Evolutionary conservation across 2,113 vertebrate species (phyloP).

Genomic region (Pedetes capensis): DNA sequence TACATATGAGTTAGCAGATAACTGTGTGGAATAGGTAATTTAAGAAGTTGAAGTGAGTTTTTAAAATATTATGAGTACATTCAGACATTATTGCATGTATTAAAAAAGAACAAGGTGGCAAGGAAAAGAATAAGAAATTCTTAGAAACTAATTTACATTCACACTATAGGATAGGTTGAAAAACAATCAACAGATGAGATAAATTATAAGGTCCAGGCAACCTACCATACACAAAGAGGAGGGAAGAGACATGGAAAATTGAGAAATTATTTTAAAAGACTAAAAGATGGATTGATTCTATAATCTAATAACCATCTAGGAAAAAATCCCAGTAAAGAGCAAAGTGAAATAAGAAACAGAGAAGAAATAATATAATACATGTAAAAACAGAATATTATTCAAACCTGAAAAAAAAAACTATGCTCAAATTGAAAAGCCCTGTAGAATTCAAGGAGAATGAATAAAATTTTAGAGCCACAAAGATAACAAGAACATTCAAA

Average conservation of each 20-base stretch:
- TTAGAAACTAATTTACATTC: slow-evolving; percentile 4
- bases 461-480: not conserved
- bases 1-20: not conserved
- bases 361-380: not conserved
- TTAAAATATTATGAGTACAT: not conserved
- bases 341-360: not conserved
- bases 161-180: not conserved
- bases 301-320: not conserved
- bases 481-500: not conserved
- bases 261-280: not conserved
- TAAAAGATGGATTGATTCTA: not conserved
- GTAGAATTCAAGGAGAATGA: not conserved
- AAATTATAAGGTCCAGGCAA: not conserved
- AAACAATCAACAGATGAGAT: not conserved
- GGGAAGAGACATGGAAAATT: not conserved
- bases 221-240: not conserved
- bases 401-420: not conserved
- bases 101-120: not conserved
- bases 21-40: not conserved
- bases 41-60: not conserved
- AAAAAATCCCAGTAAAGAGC: not conserved
- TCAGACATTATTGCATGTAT: not conserved
- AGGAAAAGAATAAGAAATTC: not conserved
- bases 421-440: not conserved
- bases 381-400: not conserved